Percentiles rank a stretch among this genome's conserved stretches.
These are phyloP conservation scores for Margaritifera margaritifera DNA, from an alignment of 2,888 invertebrate genomes.

Conservation along the genomic window DNA sequence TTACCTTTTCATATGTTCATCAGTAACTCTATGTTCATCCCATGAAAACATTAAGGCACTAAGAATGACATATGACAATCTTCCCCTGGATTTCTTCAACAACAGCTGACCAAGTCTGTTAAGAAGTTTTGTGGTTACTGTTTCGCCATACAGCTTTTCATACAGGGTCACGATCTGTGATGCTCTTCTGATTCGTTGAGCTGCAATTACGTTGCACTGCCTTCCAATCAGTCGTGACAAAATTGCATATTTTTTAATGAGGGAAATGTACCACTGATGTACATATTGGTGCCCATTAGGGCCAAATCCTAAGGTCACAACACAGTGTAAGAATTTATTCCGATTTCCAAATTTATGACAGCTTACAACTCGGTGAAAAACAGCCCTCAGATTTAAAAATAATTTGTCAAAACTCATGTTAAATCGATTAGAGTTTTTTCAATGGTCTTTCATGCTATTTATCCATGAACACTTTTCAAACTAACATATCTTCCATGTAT, in stretches of 20 bases:
- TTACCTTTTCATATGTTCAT: conserved; percentile 59
- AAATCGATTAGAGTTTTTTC: no score
- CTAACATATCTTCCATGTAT: no score
- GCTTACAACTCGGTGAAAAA: no score
- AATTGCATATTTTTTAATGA: conserved; percentile 38
- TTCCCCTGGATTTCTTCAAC: conserved; percentile 27
- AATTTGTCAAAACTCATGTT: no score
- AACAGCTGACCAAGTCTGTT: conserved; percentile 34
- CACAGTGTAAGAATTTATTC: no score
- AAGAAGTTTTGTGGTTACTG: conserved; percentile 39
- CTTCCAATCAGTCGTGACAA: conserved; percentile 44
- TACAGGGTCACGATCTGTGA: conserved; percentile 57
- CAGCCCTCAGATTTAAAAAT: no score
- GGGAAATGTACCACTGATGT: neutral
- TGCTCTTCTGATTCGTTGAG: conserved; percentile 55
- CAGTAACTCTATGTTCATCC: conserved; percentile 59
- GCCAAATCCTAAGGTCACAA: neutral
- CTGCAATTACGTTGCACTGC: conserved; percentile 63
- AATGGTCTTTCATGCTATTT: no score
- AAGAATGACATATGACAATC: conserved; percentile 39
- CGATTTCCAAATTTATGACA: no score
- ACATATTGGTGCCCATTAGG: neutral
- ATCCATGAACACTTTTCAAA: no score
- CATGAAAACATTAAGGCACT: conserved; percentile 64
- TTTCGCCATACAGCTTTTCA: conserved; percentile 57